Base-by-base conservation (phyloP, 2,797 vertebrate genomes). In the Nothura maculosa region DNA sequence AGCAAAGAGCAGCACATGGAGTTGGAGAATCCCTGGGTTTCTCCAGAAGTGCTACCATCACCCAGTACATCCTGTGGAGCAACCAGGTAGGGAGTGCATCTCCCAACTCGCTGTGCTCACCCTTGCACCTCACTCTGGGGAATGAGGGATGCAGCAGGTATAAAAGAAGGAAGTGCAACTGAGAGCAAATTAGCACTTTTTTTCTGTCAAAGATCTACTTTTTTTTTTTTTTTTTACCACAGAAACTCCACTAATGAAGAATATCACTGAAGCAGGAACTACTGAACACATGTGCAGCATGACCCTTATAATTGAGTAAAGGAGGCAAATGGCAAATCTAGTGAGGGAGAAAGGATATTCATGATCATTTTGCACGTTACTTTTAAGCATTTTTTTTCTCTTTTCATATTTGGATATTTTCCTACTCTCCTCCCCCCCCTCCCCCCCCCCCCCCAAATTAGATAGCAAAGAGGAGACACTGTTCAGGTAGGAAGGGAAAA, bases 281-380 rank as follows among this genome's bases (percentile, higher is more conserved):
- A 64, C 69, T 48, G 45, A 76, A 76, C 25, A 79, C 32, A 58
- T 54, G 57, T 27, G 63, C 73, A 60, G 67, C 43, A 1, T 17
- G 60, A 91, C 61, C 58, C 67, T 90, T 83, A 30, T 60, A 94
- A 95, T 84, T 81, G 77, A 92, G 70, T 43, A 92, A 88, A 94
- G 63, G 28, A 81, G 62, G 61, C 79, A 93, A 89, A 83, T 83
- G 66, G 67, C 42, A 92, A 81, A 89, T 21, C 58, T 83, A 94
- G 75, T 67, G 84, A 95, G 25, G 48, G 66, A 73, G 62, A 85
- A 95, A 76, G 42, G 21, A 62, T 30, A 40, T 66, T 48, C 43
- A 66, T 19, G n/a, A 82, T 87, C 77, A 15, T 55, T 90, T 86
- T 67, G 78, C 9, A 32, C 52, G 24, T 38, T 77, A 25, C 42